phyloP scores from a whole-genome alignment of 2,113 vertebrate species.

The Puffinus mauretanicus region DNA sequence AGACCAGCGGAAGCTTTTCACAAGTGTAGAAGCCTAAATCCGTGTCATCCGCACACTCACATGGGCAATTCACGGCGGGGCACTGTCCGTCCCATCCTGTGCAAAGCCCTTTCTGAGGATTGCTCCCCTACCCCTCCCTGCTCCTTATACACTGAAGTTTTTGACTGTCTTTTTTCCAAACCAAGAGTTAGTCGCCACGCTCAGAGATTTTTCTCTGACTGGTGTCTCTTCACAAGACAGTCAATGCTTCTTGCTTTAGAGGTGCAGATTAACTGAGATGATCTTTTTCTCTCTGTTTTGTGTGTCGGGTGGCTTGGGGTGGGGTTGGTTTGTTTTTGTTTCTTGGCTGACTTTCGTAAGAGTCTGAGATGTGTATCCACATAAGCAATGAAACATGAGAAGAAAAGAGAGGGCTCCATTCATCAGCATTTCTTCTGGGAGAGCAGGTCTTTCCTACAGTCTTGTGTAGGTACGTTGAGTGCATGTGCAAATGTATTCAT shows the following conservation, averaged over 20 bases:
- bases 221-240: not conserved
- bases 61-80: not conserved
- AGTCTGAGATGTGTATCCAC: slow-evolving; percentile 9
- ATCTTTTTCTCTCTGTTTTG: not conserved
- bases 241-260: not conserved
- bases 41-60: not conserved
- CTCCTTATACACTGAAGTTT: not conserved
- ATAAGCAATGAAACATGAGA: not conserved
- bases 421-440: not conserved
- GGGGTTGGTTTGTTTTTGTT: not conserved
- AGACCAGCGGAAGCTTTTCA: slow-evolving; percentile 40
- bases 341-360: not conserved
- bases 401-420: not conserved
- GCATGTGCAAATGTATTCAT: slow-evolving; percentile 63
- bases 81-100: not conserved
- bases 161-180: not conserved
- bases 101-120: not conserved
- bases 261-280: not conserved
- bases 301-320: not conserved
- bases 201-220: not conserved
- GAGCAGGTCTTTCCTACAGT: not conserved
- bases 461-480: not conserved
- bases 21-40: not conserved
- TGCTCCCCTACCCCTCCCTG: not conserved
- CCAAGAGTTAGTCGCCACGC: not conserved